These are phyloP conservation scores for Trissolcus japonicus DNA, from an alignment of 2,888 invertebrate genomes.

Conservation along the genomic window DNA sequence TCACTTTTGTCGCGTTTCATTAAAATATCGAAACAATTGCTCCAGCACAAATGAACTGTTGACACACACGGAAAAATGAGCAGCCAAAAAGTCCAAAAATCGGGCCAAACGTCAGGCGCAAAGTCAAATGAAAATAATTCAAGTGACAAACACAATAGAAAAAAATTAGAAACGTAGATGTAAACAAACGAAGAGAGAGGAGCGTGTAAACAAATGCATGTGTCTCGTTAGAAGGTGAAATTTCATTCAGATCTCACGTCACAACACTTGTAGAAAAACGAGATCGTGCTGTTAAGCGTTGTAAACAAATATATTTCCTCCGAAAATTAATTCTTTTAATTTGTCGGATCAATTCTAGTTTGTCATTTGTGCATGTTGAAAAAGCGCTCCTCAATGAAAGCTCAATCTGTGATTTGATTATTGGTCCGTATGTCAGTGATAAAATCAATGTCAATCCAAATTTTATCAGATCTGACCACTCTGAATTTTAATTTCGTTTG, in stretches of 20 bases:
- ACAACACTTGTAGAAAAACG: neutral
- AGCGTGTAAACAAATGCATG: conserved; percentile 3
- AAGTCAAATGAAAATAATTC: neutral
- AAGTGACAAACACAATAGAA: neutral
- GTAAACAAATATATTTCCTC: too few species aligned
- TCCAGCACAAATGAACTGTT: conserved; percentile 10
- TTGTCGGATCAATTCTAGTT: too few species aligned
- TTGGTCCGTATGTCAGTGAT: too few species aligned
- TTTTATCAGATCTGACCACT: too few species aligned
- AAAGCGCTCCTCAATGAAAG: too few species aligned
- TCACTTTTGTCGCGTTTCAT: conserved; percentile 36
- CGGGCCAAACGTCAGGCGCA: neutral
- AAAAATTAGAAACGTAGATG: neutral
- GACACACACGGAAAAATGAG: neutral
- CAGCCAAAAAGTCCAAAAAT: neutral
- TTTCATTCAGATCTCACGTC: neutral
- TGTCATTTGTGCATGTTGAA: too few species aligned
- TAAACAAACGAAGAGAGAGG: neutral
- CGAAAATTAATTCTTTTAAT: too few species aligned
- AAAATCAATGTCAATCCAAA: too few species aligned
- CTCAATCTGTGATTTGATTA: too few species aligned
- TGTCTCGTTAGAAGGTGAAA: neutral
- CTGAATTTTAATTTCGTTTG: neutral
- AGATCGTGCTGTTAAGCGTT: too few species aligned
- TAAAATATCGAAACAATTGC: conserved; percentile 31